These are phyloP conservation scores for Lichenostomus cassidix DNA, from an alignment of 2,113 vertebrate species.

Conservation along the genomic window DNA sequence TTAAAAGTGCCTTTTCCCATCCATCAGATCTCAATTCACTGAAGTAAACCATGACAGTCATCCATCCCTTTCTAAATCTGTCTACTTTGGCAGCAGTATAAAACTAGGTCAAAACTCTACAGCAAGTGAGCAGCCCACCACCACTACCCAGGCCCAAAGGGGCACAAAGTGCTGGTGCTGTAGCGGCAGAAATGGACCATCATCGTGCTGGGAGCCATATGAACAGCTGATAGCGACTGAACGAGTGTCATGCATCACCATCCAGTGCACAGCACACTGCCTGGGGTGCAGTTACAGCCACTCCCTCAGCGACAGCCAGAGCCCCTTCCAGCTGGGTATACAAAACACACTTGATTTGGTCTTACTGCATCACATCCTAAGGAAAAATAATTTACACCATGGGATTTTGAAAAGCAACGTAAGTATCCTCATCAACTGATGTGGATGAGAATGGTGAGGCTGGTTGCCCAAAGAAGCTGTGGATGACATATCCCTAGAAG, in stretches of 20 bases:
- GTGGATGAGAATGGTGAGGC: not conserved
- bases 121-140: not conserved
- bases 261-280: not conserved
- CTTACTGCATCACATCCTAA: not conserved
- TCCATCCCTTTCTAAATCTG: not conserved
- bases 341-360: not conserved
- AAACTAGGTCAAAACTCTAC: not conserved
- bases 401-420: not conserved
- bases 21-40: not conserved
- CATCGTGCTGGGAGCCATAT: fast-evolving
- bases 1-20: not conserved
- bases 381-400: not conserved
- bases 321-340: not conserved
- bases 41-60: fast-evolving
- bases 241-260: not conserved
- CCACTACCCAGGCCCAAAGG: not conserved
- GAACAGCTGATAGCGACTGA: not conserved
- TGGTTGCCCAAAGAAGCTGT: not conserved
- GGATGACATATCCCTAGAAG: not conserved
- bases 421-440: not conserved
- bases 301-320: not conserved
- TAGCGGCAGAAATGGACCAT: not conserved
- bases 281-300: not conserved
- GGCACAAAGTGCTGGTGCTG: fast-evolving
- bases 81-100: not conserved